Evolutionary conservation across 92 coral and sea anemone genomes (phyloP).

Genomic region (Actinernus sp.): DNA sequence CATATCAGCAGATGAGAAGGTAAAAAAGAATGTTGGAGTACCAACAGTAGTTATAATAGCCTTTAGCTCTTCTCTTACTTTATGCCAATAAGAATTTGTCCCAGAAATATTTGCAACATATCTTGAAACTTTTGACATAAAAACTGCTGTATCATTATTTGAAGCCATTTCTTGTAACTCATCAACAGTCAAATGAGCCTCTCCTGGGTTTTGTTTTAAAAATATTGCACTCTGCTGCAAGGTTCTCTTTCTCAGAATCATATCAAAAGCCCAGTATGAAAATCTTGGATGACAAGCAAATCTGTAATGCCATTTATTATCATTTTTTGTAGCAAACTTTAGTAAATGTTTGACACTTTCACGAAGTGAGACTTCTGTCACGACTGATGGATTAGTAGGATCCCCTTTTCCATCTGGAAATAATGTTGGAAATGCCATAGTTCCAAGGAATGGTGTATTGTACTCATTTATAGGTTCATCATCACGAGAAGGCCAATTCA

Average conservation of each 20-base stretch:
- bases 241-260: constrained; percentile 66
- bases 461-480: constrained; percentile 69
- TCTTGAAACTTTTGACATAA: constrained; percentile 74
- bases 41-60: constrained; percentile 67
- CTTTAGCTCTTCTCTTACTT: constrained; percentile 57
- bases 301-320: constrained; percentile 53
- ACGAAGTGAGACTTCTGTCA: constrained; percentile 46
- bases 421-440: constrained; percentile 73
- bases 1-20: constrained; percentile 82
- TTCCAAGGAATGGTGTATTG: constrained; percentile 59
- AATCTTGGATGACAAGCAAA: constrained; percentile 72
- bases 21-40: constrained; percentile 74
- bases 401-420: constrained; percentile 81
- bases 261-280: constrained; percentile 74
- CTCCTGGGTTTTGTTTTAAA: constrained; percentile 58
- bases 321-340: constrained; percentile 50
- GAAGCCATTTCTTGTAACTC: constrained; percentile 70
- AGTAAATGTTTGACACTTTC: constrained; percentile 42
- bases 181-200: too few relatives aligned
- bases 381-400: constrained; percentile 40
- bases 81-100: constrained; percentile 72
- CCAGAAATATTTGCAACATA: too few relatives aligned
- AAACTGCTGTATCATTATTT: constrained; percentile 45
- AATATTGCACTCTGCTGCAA: constrained; percentile 61
- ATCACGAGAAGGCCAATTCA: constrained; percentile 59